Conservation (phyloP, 2,888 invertebrate genomes). For the Argyra leucocephala region DNA sequence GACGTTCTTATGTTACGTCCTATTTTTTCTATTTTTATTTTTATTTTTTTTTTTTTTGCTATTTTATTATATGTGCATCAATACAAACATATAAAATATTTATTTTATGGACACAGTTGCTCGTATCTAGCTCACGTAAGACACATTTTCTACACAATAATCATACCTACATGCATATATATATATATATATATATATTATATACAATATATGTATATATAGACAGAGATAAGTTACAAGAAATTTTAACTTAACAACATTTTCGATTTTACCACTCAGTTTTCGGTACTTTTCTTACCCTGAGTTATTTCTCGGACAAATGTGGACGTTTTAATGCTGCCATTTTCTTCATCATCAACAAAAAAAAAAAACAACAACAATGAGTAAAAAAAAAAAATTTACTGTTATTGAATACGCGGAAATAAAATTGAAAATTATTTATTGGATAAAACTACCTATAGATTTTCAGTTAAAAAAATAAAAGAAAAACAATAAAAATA, state of each 20-base stretch:
- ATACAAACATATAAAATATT: background rate
- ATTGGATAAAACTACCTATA: background rate
- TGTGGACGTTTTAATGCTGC: background rate
- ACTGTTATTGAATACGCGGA: constrained; percentile 6
- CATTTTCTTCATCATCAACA: background rate
- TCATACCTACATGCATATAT: no score
- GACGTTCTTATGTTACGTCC: background rate
- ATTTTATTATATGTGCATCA: background rate
- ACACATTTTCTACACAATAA: background rate
- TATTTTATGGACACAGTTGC: background rate
- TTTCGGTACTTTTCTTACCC: background rate
- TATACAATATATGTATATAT: no score
- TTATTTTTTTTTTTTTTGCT: no score
- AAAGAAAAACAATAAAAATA: no score
- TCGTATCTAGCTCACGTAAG: background rate
- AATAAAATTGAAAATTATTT: constrained; percentile 1
- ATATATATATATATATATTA: no score
- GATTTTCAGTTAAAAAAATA: no score
- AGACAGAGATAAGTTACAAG: no score
- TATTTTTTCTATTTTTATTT: background rate
- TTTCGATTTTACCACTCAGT: no score
- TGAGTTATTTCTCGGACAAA: background rate
- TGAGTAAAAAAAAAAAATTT: background rate
- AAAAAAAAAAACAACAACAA: background rate
- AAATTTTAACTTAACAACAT: no score